Evolutionary conservation across 2,888 invertebrate species (phyloP), one percentile per base, ranked within the genome.

Genomic region (Leptopilina myrica): DNA sequence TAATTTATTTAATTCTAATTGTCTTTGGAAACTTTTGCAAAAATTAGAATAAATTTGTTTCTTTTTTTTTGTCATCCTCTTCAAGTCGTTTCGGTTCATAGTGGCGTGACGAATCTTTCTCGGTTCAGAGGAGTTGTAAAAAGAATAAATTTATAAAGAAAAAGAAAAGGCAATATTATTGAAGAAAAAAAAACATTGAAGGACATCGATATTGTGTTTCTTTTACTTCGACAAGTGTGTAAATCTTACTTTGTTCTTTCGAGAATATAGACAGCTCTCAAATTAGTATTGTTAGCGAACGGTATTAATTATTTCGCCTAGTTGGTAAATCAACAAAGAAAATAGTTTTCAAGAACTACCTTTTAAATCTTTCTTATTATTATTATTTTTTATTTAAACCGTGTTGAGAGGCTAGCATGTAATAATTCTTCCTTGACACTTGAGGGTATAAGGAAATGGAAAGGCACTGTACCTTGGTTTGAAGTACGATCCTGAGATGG

Each of bases 41-140:
- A 56, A 59, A 15, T 20, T 26, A 33, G 8, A n/a, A 56, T 73
- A 12, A n/a, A 76, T 15, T n/a, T 20, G 20, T 20, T 20, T 20
- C 20, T 9, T n/a, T 12, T n/a, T 12, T 64, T n/a, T 64, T 76
- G 33, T 62, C 62, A 62, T 64, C 62, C 33, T 59, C 5, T 64
- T 43, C 9, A 76, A 26, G 64, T 46, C 33, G 40, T 62, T 76
- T 76, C 46, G 26, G 43, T 76, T 76, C 76, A 76, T 62, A 49
- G 76, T 56, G 62, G 76, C 76, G 76, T 64, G 62, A 76, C 76
- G 73, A 73, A 73, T 64, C 26, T 76, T 76, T 56, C 76, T 64
- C 64, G 76, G 62, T 64, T 64, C 46, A 73, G 53, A 53, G 33
- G 73, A 73, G 73, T 33, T 73, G 73, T 53, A 73, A 73, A 73